phyloP scores from a whole-genome alignment of 2,113 vertebrate genomes.

The Pimephales promelas region DNA sequence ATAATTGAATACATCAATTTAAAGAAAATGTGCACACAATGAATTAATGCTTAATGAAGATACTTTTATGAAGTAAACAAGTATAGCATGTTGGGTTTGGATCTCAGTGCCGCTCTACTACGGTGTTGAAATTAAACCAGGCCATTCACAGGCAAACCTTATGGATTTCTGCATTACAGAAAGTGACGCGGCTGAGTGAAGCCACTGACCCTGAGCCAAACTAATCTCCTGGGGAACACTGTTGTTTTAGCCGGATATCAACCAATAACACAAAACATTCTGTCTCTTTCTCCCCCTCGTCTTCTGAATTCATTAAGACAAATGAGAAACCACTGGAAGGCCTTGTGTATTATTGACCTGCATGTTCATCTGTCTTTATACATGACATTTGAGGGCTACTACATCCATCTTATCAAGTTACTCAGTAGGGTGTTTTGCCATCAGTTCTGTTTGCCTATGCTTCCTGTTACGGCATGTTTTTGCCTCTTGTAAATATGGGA shows the following conservation, averaged over 20 bases:
- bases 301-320: conserved; percentile 19
- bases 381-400: conserved; percentile 15
- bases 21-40: not conserved
- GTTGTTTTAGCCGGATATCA: conserved; percentile 57
- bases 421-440: conserved; percentile 6
- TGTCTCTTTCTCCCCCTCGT: not conserved
- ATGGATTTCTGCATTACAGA: conserved; percentile 70
- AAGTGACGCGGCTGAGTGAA: conserved; percentile 48
- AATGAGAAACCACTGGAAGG: conserved; percentile 16
- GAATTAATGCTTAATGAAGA: not conserved
- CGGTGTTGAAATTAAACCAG: conserved; percentile 65
- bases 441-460: not conserved
- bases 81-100: not conserved
- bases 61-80: not conserved
- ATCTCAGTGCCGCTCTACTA: conserved; percentile 48
- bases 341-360: conserved; percentile 25
- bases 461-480: not conserved
- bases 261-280: conserved; percentile 43
- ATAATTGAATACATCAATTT: not conserved
- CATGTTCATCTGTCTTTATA: conserved; percentile 12
- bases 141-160: conserved; percentile 40
- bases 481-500: not conserved
- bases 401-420: conserved; percentile 19
- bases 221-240: conserved; percentile 45
- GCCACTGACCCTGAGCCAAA: conserved; percentile 50